Base-by-base conservation (phyloP, 2,888 invertebrate species). In the Frankliniella fusca region DNA sequence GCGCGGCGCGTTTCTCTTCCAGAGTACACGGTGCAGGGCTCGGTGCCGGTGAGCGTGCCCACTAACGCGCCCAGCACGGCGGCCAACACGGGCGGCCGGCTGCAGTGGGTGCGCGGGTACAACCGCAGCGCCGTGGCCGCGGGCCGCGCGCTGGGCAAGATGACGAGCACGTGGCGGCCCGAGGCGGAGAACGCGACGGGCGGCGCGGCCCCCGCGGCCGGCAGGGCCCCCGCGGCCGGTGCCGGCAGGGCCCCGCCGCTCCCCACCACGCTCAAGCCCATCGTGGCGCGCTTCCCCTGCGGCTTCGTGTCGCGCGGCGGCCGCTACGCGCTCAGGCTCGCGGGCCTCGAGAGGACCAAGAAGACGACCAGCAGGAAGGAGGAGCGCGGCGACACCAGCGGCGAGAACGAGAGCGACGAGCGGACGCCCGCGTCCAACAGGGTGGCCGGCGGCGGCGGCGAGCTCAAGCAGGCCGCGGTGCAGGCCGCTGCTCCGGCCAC, bases 241-340 rank as follows among this genome's bases (percentile, higher is more conserved):
- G 87, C 88, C 83, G 87, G 87, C 20, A 82, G 83, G 70, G 65
- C 82, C 23, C 82, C 80, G 15, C 79, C 83, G 61, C 81, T 81
- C 27, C 76, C 80, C 81, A 76, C 81, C 65, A 80, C n/a, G 54
- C 82, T 79, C 70, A 81, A 80, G 83, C 82, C 38, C 48, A 81
- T 83, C 48, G 81, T 83, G 80, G 84, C 84, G 79, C 81, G 83
- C 49, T 86, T 86, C 80, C 93, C 93, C 3, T 94, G 94, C 86
- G 94, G 94, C 3, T 92, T 93, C 86, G 93, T 94, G 87, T 91
- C 93, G 50, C 90, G 92, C 86, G 94, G 94, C 15, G 94, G 94
- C 81, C 90, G 89, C 81, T 92, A 92, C 86, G 90, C 90, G 83
- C 87, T 93, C 48, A 88, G 90, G 83, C 86, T 92, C 70, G 86